Evolutionary conservation across 2,113 vertebrate species (phyloP).

Genomic region (Motacilla tschutschensis): DNA sequence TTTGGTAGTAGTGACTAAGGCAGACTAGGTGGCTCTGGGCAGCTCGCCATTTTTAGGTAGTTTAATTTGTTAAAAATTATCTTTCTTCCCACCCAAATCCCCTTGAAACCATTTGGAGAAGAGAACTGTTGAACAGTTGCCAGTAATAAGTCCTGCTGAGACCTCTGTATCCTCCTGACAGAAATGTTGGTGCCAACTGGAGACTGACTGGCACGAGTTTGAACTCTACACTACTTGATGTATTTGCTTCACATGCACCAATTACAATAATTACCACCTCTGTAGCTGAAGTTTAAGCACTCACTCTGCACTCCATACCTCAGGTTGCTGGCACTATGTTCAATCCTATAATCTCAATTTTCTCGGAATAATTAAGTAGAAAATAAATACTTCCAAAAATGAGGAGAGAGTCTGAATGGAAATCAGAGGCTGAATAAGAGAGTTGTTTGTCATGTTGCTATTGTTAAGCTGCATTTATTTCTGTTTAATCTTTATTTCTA

Average conservation of each 20-base stretch:
- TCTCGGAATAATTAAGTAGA: conserved; percentile 26
- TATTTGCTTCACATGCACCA: conserved; percentile 39
- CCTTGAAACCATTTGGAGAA: conserved; percentile 57
- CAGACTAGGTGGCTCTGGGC: conserved; percentile 48
- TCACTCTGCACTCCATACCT: conserved; percentile 7
- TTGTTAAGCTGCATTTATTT: neutral
- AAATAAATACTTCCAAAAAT: conserved; percentile 8
- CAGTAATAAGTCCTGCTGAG: conserved; percentile 57
- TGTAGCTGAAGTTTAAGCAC: conserved; percentile 15
- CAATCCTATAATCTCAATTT: conserved; percentile 31
- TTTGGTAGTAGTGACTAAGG: conserved; percentile 23
- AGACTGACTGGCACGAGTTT: conserved; percentile 51
- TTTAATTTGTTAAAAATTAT: conserved; percentile 64
- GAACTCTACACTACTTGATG: conserved; percentile 37
- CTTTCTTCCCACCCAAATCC: conserved; percentile 46
- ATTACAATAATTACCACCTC: conserved; percentile 60
- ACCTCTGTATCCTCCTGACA: conserved; percentile 50
- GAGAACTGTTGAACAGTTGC: conserved; percentile 51
- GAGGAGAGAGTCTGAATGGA: neutral
- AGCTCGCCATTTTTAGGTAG: conserved; percentile 57
- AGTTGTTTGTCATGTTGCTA: neutral
- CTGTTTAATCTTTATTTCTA: neutral
- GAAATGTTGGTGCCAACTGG: conserved; percentile 46
- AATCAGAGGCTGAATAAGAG: neutral
- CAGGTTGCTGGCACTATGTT: conserved; percentile 32